Percentiles rank a stretch among this genome's conserved stretches.
Conservation (phyloP, 2,888 invertebrate species). For the Pseudococcus viburni region DNA sequence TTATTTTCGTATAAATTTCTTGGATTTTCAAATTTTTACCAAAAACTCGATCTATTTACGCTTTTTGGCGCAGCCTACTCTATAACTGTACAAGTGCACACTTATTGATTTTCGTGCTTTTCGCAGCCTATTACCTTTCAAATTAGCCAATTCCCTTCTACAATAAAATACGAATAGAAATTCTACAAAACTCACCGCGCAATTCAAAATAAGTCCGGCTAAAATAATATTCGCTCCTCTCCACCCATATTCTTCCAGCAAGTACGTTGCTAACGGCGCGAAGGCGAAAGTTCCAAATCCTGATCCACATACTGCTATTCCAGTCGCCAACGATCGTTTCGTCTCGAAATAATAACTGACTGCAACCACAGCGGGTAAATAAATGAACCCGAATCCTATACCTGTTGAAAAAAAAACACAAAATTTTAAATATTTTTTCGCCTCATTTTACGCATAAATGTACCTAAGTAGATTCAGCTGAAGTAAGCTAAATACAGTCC, state of each 20-base stretch:
- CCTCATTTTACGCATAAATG: no score
- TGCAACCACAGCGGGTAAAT: slow-evolving; percentile 95
- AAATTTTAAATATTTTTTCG: neutral
- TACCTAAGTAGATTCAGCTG: neutral
- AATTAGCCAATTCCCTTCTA: no score
- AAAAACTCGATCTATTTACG: no score
- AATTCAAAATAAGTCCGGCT: slow-evolving; percentile 93
- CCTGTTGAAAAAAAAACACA: slow-evolving; percentile 74
- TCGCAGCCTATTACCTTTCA: no score
- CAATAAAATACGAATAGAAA: neutral
- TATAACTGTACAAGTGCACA: no score
- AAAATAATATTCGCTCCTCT: slow-evolving; percentile 90
- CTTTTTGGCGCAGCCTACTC: no score
- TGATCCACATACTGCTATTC: slow-evolving; percentile 95
- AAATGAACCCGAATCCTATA: slow-evolving; percentile 93
- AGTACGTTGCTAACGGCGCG: slow-evolving; percentile 87
- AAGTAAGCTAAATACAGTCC: neutral
- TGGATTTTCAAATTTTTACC: no score
- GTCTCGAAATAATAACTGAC: slow-evolving; percentile 98
- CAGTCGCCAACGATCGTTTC: slow-evolving; percentile 93
- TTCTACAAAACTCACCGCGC: slow-evolving; percentile 78
- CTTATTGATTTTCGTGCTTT: no score
- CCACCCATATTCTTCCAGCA: slow-evolving; percentile 88
- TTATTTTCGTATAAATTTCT: no score
- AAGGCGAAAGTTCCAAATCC: slow-evolving; percentile 96